Evolutionary conservation across 1,140 invertebrate genomes (phyloP).

Genomic region (Papilio polytes): DNA sequence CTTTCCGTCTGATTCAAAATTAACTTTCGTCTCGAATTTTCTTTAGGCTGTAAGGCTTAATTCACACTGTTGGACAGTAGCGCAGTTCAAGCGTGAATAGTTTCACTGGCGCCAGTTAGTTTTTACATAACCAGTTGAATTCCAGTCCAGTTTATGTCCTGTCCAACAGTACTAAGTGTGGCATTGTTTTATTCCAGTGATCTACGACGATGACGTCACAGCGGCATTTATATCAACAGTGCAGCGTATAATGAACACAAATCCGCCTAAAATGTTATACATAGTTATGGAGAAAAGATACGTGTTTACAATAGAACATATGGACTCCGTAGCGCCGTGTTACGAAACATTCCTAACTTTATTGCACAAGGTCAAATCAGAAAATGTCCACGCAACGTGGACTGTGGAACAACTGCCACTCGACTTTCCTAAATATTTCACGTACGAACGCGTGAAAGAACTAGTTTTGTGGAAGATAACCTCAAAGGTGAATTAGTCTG

Average conservation of each 20-base stretch:
- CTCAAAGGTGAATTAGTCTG: slow-evolving; percentile 53
- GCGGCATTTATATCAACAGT: slow-evolving; percentile 91
- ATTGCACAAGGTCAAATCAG: slow-evolving; percentile 81
- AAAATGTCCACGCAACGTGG: slow-evolving; percentile 83
- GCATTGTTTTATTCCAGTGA: slow-evolving; percentile 84
- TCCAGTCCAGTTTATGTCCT: too few species aligned
- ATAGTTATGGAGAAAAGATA: slow-evolving; percentile 94
- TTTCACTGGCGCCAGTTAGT: too few species aligned
- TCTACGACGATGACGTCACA: slow-evolving; percentile 94
- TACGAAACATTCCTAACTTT: slow-evolving; percentile 91
- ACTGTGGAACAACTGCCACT: slow-evolving; percentile 86
- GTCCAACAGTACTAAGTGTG: too few species aligned
- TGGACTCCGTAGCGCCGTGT: slow-evolving; percentile 92
- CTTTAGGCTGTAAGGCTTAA: too few species aligned
- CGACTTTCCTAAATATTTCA: slow-evolving; percentile 93
- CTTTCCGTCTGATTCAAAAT: too few species aligned
- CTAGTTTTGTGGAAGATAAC: slow-evolving; percentile 90
- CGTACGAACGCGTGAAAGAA: slow-evolving; percentile 91
- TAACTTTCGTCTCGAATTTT: too few species aligned
- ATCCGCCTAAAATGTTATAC: slow-evolving; percentile 87
- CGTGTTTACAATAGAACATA: slow-evolving; percentile 92
- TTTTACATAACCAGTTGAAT: too few species aligned
- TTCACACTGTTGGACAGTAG: too few species aligned
- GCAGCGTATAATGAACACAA: slow-evolving; percentile 86
- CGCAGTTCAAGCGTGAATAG: too few species aligned